These are phyloP conservation scores for Calameuta idolon DNA, from an alignment of 2,888 invertebrate genomes.

Conservation along the genomic window DNA sequence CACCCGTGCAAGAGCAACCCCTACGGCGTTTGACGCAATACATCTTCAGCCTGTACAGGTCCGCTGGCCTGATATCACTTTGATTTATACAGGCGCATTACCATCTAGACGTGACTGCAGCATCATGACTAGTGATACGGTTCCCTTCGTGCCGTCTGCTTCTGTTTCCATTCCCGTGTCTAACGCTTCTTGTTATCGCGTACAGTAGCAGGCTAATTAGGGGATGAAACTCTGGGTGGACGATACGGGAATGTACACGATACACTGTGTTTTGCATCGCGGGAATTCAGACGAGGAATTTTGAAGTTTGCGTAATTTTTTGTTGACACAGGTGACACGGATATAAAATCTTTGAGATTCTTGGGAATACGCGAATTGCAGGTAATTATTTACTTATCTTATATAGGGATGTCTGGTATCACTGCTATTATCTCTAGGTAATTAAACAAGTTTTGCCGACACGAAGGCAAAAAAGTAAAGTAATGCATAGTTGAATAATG, in stretches of 20 bases:
- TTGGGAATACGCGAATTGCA: too few species aligned
- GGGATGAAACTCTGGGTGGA: background rate
- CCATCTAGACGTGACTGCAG: constrained; percentile 33
- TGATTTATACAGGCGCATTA: constrained; percentile 51
- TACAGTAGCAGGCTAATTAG: background rate
- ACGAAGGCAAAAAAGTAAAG: too few species aligned
- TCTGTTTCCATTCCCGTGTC: background rate
- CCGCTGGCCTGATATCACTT: constrained; percentile 38
- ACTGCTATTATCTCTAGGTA: too few species aligned
- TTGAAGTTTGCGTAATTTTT: background rate
- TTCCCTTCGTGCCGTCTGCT: background rate
- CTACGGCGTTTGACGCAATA: constrained; percentile 28
- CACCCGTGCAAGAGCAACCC: background rate
- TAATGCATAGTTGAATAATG: too few species aligned
- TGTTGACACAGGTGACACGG: too few species aligned
- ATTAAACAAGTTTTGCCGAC: too few species aligned
- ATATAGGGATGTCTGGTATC: too few species aligned
- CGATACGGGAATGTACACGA: background rate
- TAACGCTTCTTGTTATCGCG: background rate
- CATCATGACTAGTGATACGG: constrained; percentile 28
- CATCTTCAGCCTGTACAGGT: constrained; percentile 43
- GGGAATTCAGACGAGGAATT: rapidly evolving
- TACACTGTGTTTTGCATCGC: background rate
- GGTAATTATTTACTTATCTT: too few species aligned
- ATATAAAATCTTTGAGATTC: too few species aligned